phyloP scores from a whole-genome alignment of 2,888 invertebrate species.

The Pandemis corylana region DNA sequence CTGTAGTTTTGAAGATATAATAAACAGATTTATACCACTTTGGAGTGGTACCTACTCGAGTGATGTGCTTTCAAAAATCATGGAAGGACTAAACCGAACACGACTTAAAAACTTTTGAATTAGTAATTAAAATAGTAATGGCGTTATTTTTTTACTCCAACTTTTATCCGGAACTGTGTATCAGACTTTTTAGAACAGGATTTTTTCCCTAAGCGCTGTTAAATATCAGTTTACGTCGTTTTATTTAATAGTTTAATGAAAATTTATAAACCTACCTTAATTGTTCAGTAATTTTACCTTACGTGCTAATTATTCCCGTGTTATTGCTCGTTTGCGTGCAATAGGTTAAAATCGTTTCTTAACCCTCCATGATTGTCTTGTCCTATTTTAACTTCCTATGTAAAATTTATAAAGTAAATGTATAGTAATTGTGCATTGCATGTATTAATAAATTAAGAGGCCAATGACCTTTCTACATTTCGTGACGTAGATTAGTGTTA shows the following conservation, averaged over 20 bases:
- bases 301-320: neutral
- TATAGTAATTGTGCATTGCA: neutral
- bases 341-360: neutral
- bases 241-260: neutral
- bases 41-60: too few species aligned
- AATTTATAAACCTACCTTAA: neutral
- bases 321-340: conserved; percentile 4
- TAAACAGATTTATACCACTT: too few species aligned
- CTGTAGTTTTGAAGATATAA: too few species aligned
- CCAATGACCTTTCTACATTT: neutral
- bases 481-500: neutral
- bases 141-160: too few species aligned
- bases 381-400: neutral
- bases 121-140: too few species aligned
- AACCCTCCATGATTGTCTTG: neutral
- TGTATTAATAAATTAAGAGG: neutral
- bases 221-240: neutral
- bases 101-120: too few species aligned
- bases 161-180: too few species aligned
- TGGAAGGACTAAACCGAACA: too few species aligned
- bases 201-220: too few species aligned
- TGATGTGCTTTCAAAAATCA: too few species aligned
- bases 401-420: neutral
- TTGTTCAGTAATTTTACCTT: neutral
- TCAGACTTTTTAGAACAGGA: too few species aligned